Conservation (phyloP, 2,113 vertebrate species). For the Sarotherodon lohbergeri region DNA sequence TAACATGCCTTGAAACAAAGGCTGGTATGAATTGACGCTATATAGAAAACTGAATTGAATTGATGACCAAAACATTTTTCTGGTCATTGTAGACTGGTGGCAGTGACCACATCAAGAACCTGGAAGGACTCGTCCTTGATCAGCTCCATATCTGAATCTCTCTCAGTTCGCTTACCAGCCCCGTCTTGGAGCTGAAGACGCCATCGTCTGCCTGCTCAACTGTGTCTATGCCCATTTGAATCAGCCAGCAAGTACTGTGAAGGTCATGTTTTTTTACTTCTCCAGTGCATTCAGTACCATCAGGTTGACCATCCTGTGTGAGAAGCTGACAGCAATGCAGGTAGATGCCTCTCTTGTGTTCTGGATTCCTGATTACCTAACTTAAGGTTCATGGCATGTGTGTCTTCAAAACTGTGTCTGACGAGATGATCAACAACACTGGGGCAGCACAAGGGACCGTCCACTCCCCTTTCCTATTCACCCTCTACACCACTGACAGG, state of each 20-base stretch:
- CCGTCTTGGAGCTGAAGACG: fast-evolving
- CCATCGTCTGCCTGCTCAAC: background rate
- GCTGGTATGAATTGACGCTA: background rate
- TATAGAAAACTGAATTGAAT: background rate
- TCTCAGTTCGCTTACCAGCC: background rate
- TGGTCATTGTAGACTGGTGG: background rate
- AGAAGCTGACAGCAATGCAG: background rate
- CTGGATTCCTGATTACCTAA: background rate
- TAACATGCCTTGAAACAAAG: background rate
- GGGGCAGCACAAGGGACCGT: background rate
- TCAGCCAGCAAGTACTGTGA: background rate
- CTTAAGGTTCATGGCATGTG: background rate
- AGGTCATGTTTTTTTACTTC: background rate
- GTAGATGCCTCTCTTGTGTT: background rate
- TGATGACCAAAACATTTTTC: background rate
- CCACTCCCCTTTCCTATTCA: background rate
- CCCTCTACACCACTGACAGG: background rate
- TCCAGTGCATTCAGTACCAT: background rate
- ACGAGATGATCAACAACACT: background rate
- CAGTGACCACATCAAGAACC: background rate
- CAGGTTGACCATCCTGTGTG: background rate
- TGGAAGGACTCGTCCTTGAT: background rate
- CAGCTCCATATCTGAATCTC: background rate
- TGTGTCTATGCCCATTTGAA: background rate
- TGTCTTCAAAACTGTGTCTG: background rate